These are phyloP conservation scores for Dolichomitus sp. DNA, from an alignment of 2,888 invertebrate genomes.

Conservation along the genomic window DNA sequence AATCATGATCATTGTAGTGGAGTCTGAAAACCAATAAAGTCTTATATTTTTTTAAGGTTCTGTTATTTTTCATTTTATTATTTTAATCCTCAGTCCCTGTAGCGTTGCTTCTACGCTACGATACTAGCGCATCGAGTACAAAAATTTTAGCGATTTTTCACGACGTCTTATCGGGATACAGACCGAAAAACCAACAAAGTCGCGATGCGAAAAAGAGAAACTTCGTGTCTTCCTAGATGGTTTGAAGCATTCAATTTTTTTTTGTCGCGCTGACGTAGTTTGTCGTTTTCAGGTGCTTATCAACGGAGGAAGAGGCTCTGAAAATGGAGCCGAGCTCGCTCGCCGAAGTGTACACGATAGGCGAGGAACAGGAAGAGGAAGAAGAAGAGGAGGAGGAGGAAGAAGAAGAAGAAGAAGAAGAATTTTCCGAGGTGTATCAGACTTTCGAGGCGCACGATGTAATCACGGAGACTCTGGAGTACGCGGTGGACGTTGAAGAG, in stretches of 20 bases:
- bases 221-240: constrained; percentile 52
- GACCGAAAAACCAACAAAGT: constrained; percentile 30
- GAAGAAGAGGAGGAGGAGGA: constrained; percentile 28
- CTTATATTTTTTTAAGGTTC: not conserved
- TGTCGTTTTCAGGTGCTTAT: constrained; percentile 71
- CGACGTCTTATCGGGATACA: not conserved
- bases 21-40: not conserved
- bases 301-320: constrained; percentile 40
- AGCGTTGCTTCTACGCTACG: not conserved
- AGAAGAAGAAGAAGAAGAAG: constrained; percentile 36
- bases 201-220: not conserved
- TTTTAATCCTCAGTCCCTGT: not conserved
- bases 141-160: not conserved
- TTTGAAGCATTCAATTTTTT: constrained; percentile 11
- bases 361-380: constrained; percentile 29
- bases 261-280: constrained; percentile 66
- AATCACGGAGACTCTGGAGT: constrained; percentile 51
- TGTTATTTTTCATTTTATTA: not conserved
- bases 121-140: not conserved
- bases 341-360: constrained; percentile 52
- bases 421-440: constrained; percentile 27
- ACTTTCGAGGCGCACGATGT: constrained; percentile 49
- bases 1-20: not conserved
- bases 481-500: constrained; percentile 66
- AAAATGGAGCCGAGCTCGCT: constrained; percentile 46